Percentiles rank a stretch among this genome's conserved stretches.
Evolutionary conservation across 2,888 invertebrate genomes (phyloP).

Genomic region (Eristalis intricaria): DNA sequence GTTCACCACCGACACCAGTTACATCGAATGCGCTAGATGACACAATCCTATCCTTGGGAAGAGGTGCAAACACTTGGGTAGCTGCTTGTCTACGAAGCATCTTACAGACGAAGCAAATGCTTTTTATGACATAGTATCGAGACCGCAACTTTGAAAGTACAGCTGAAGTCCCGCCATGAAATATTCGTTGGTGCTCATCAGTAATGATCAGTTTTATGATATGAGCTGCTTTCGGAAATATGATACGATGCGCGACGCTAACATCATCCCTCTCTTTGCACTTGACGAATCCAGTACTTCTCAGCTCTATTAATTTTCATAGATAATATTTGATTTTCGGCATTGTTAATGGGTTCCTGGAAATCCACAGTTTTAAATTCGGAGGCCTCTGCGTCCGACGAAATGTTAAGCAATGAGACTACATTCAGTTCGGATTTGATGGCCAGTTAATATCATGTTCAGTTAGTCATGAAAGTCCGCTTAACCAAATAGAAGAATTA

Average conservation of each 20-base stretch:
- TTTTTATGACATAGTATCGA: conserved; percentile 15
- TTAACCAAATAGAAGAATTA: conserved; percentile 10
- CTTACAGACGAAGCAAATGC: conserved; percentile 23
- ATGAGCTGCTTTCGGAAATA: conserved; percentile 20
- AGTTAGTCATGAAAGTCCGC: conserved; percentile 20
- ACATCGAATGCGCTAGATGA: too few species aligned
- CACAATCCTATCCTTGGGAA: neutral
- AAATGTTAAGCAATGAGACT: neutral
- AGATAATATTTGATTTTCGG: conserved; percentile 4
- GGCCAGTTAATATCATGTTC: conserved; percentile 1
- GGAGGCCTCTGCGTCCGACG: neutral
- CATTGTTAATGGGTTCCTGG: conserved; percentile 5
- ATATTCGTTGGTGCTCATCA: conserved; percentile 12
- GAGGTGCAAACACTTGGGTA: conserved; percentile 27
- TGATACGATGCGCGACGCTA: conserved; percentile 6
- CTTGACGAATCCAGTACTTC: conserved; percentile 8
- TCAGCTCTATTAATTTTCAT: conserved; percentile 13
- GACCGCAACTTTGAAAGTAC: conserved; percentile 10
- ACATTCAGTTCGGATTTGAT: neutral
- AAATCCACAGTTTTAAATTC: neutral
- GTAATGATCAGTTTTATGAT: conserved; percentile 16
- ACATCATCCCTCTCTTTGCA: neutral
- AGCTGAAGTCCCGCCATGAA: conserved; percentile 14
- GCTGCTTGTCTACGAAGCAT: conserved; percentile 13
- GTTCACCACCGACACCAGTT: too few species aligned